These are phyloP conservation scores for Elmis aenea DNA, from an alignment of 2,888 invertebrate species.

Conservation along the genomic window DNA sequence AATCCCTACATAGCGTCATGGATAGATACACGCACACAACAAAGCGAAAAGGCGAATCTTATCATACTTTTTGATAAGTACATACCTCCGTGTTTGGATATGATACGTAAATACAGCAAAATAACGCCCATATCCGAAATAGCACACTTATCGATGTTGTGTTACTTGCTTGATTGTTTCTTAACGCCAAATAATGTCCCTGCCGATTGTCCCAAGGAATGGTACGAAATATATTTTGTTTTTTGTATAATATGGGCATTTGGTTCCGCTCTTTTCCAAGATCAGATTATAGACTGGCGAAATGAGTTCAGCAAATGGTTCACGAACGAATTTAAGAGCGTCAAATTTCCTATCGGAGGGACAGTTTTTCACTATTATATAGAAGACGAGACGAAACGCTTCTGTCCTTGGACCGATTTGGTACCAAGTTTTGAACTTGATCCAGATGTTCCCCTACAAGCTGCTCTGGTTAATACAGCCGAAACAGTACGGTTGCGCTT, in stretches of 20 bases:
- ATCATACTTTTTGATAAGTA: slow-evolving; percentile 91
- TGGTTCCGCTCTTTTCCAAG: slow-evolving; percentile 86
- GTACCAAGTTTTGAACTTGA: slow-evolving; percentile 77
- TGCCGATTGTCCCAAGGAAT: slow-evolving; percentile 85
- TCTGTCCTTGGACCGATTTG: slow-evolving; percentile 81
- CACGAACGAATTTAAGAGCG: slow-evolving; percentile 82
- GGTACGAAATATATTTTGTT: slow-evolving; percentile 91
- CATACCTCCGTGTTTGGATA: slow-evolving; percentile 77
- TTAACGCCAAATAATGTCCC: slow-evolving; percentile 77
- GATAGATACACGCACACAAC: slow-evolving; percentile 71
- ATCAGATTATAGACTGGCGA: slow-evolving; percentile 86
- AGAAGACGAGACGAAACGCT: slow-evolving; percentile 78
- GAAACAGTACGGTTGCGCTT: slow-evolving; percentile 85
- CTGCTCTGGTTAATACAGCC: slow-evolving; percentile 72
- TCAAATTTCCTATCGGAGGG: slow-evolving; percentile 79
- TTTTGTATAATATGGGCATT: slow-evolving; percentile 91
- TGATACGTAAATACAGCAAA: slow-evolving; percentile 73
- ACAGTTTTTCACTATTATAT: slow-evolving; percentile 88
- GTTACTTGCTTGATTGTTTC: slow-evolving; percentile 80
- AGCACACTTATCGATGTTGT: slow-evolving; percentile 83
- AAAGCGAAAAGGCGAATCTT: slow-evolving; percentile 72
- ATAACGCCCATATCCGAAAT: slow-evolving; percentile 89
- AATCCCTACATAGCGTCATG: slow-evolving; percentile 88
- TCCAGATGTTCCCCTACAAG: slow-evolving; percentile 78
- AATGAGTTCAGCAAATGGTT: slow-evolving; percentile 96